phyloP scores from a whole-genome alignment of 2,888 invertebrate species.

The Siphonodentalium dalli region DNA sequence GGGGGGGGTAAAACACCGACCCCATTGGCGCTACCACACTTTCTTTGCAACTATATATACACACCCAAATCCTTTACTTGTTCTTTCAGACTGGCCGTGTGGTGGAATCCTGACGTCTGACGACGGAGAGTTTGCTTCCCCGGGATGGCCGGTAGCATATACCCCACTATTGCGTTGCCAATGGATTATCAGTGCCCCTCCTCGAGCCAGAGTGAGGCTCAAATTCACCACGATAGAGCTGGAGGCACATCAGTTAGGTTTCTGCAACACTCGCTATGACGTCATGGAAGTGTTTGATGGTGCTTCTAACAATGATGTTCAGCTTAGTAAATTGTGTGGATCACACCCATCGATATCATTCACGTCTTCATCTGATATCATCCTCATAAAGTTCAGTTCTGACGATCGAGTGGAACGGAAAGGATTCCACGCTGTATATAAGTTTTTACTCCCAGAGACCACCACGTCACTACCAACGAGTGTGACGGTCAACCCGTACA shows the following conservation, averaged over 20 bases:
- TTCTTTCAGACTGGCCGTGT: constrained; percentile 58
- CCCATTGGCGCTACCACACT: too few relatives aligned
- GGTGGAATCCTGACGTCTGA: constrained; percentile 39
- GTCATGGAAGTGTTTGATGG: constrained; percentile 42
- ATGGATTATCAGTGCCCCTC: constrained; percentile 51
- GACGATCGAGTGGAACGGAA: constrained; percentile 50
- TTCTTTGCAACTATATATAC: too few relatives aligned
- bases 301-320: constrained; percentile 21
- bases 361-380: constrained; percentile 36
- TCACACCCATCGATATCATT: constrained; percentile 31
- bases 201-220: constrained; percentile 37
- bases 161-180: constrained; percentile 43
- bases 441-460: constrained; percentile 34
- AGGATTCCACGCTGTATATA: constrained; percentile 57
- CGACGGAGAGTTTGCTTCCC: constrained; percentile 57
- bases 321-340: constrained; percentile 38
- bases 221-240: constrained; percentile 50
- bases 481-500: not conserved
- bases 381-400: constrained; percentile 48
- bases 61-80: not conserved
- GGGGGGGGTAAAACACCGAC: too few relatives aligned
- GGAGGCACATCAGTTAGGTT: constrained; percentile 47
- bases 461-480: constrained; percentile 16
- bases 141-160: constrained; percentile 55
- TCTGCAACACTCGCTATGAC: constrained; percentile 46